Conservation (phyloP, 2,888 invertebrate genomes). For the Macrophya alboannulata region DNA sequence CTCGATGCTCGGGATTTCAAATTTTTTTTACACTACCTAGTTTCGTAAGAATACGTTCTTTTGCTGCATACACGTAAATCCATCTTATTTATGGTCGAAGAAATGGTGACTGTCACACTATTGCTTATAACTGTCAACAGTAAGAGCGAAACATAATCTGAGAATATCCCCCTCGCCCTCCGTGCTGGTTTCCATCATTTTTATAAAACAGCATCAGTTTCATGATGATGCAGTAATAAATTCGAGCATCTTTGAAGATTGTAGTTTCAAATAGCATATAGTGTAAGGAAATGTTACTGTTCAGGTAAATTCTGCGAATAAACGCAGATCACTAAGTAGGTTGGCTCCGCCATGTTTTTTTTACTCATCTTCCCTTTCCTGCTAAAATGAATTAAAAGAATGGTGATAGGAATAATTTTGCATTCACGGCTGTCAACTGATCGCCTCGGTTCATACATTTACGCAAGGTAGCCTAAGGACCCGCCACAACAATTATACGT, state of each 20-base stretch:
- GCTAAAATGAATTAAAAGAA: background rate
- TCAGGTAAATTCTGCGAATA: background rate
- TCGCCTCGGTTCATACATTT: slow-evolving; percentile 35
- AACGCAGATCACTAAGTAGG: background rate
- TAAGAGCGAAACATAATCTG: background rate
- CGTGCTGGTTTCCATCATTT: background rate
- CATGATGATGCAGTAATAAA: background rate
- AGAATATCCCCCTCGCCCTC: background rate
- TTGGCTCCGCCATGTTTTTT: slow-evolving; percentile 16
- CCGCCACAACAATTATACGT: slow-evolving; percentile 41
- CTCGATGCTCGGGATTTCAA: background rate
- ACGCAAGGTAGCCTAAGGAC: slow-evolving; percentile 32
- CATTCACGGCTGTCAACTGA: background rate
- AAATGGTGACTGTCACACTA: background rate
- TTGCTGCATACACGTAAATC: background rate
- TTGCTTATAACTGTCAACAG: background rate
- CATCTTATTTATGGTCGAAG: background rate
- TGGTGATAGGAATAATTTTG: background rate
- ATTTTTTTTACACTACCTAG: background rate
- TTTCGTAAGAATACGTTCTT: background rate
- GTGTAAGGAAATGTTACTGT: background rate
- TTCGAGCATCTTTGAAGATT: background rate
- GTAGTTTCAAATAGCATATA: background rate
- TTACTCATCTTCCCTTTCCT: background rate
- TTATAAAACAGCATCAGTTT: background rate